These are phyloP conservation scores for Xyrichtys novacula DNA, from an alignment of 2,797 vertebrate genomes.

Conservation along the genomic window DNA sequence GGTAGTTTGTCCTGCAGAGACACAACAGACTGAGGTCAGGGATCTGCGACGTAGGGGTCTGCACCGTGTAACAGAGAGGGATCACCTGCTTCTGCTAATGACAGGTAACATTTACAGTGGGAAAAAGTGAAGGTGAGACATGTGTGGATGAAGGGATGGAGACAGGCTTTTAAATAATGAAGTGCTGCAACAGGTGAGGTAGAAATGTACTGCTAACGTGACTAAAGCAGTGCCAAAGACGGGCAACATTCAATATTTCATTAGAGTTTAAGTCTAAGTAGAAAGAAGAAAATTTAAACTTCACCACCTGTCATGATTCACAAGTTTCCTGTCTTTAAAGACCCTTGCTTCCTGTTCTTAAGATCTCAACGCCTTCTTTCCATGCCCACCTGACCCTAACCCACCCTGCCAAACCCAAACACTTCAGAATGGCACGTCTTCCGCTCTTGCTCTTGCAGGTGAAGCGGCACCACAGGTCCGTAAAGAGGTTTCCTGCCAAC, in stretches of 20 bases:
- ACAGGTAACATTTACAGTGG: slow-evolving; percentile 39
- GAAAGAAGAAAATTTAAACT: slow-evolving; percentile 6
- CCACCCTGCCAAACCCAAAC: slow-evolving; percentile 30
- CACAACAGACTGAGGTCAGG: neutral
- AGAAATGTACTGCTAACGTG: neutral
- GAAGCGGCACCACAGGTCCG: slow-evolving; percentile 19
- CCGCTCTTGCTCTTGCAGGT: slow-evolving; percentile 36
- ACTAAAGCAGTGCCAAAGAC: too few relatives aligned
- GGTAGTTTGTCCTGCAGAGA: slow-evolving; percentile 8
- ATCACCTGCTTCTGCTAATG: slow-evolving; percentile 17
- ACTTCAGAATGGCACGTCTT: slow-evolving; percentile 17
- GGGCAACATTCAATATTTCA: slow-evolving; percentile 20
- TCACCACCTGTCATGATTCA: slow-evolving; percentile 6
- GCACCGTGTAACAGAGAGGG: slow-evolving; percentile 9
- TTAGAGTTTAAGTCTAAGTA: slow-evolving; percentile 16
- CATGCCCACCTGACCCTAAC: slow-evolving; percentile 35
- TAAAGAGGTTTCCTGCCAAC: slow-evolving; percentile 32
- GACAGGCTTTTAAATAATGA: slow-evolving; percentile 40
- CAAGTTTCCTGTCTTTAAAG: slow-evolving; percentile 14
- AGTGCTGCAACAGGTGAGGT: slow-evolving; percentile 21
- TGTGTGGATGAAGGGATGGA: slow-evolving; percentile 19
- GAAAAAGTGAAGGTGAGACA: slow-evolving; percentile 20
- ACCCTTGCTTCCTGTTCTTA: too few relatives aligned
- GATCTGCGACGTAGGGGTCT: neutral
- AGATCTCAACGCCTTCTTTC: slow-evolving; percentile 27